phyloP scores from a whole-genome alignment of 2,888 invertebrate genomes.

The Trachelus stipa region DNA sequence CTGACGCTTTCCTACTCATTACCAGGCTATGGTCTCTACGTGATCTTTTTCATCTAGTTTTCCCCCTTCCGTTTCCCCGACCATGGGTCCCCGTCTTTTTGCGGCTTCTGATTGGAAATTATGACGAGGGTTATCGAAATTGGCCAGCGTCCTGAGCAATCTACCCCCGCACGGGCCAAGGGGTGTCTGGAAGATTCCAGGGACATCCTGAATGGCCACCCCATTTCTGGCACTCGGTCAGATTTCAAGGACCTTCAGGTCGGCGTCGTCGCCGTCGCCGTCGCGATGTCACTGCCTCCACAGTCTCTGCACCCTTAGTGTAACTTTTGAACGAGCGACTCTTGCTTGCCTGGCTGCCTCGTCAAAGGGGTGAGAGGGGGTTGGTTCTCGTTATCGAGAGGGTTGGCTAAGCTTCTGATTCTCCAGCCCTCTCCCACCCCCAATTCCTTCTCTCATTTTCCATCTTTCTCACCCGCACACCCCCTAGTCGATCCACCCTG shows the following conservation, averaged over 20 bases:
- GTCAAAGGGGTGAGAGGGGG: neutral
- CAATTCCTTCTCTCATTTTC: conserved; percentile 5
- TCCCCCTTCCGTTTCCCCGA: neutral
- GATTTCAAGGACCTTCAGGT: neutral
- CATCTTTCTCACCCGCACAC: conserved; percentile 1
- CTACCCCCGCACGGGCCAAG: neutral
- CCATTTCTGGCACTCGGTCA: neutral
- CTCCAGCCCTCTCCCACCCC: neutral
- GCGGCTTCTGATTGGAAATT: conserved; percentile 59
- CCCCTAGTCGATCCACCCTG: neutral
- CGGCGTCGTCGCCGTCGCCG: neutral
- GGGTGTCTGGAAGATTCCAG: neutral
- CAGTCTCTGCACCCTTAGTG: neutral
- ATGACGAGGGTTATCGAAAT: conserved; percentile 48
- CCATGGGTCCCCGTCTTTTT: conserved; percentile 41
- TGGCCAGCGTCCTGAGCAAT: conserved; percentile 23
- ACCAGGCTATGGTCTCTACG: conserved; percentile 53
- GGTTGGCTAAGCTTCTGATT: neutral
- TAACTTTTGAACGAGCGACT: neutral
- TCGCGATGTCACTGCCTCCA: neutral
- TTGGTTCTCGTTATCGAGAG: neutral
- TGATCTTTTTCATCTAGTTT: conserved; percentile 44
- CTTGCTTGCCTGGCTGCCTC: neutral
- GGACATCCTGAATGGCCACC: neutral
- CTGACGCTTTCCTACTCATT: conserved; percentile 66